Base-by-base conservation (phyloP, 2,797 vertebrate species). In the Saxicola maurus region DNA sequence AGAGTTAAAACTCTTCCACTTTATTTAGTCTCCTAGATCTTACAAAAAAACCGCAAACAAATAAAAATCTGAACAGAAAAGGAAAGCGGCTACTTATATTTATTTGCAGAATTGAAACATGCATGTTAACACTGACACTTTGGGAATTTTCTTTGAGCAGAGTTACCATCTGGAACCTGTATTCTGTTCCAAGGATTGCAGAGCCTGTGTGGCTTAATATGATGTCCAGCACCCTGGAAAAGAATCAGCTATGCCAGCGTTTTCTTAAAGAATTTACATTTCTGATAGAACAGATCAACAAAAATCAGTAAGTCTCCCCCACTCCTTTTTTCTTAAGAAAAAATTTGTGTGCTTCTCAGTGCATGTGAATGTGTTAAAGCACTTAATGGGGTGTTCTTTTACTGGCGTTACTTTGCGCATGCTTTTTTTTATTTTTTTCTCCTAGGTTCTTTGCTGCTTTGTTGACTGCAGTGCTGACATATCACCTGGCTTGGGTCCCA, bases 131-230 rank as follows among this genome's bases (percentile, higher is more conserved):
- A 3, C 31, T 42, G 59, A 57, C 4, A 81, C 82, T 42, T 75
- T 15, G 30, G 66, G 9, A 33, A 51, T 94, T 73, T 92, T 72
- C 42, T 93, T 71, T 91, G 88, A 64, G 37, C 90, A 98, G 98
- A 94, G 96, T 97, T 81, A 98, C 98, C 16, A 97, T 98, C 87
- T 98, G 98, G 98, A 98, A 98, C 89, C 94, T 98, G 11, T 98
- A 98, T 95, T 98, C 98, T 81, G 97, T 98, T 88, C 98, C 98
- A 35, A 97, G 98, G 88, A 98, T 98, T 82, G 95, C 97, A 7
- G 98, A 98, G 85, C 98, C 98, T 4, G 97, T 98, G 21, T 98
- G 98, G 98, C 98, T 98, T 51, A 98, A 97, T 88, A 98, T 98
- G 98, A 98, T 98, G 96, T 98, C 98, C 46, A 97, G 95, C 91